A percentile compares a stretch with the other conserved stretches of the same genome.
These are phyloP conservation scores for Thomomys bottae DNA, from an alignment of 2,113 vertebrate species.

Conservation along the genomic window DNA sequence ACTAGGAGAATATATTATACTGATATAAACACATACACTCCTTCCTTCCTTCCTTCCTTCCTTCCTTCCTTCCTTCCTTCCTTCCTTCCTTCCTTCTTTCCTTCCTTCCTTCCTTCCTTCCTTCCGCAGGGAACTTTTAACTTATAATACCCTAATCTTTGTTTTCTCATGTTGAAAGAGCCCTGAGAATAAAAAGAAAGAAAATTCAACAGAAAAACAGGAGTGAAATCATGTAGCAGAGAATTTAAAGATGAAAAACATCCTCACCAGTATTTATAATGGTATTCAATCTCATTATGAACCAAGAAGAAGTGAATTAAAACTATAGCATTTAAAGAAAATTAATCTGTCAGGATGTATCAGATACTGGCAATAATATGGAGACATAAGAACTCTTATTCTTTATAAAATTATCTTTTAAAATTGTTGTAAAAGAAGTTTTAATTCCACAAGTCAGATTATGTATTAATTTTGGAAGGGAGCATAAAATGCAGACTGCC, in stretches of 20 bases:
- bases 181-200: not conserved
- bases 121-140: too few relatives aligned
- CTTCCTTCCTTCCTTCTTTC: too few relatives aligned
- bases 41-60: too few relatives aligned
- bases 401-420: too few relatives aligned
- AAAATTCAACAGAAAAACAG: not conserved
- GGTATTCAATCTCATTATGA: constrained; percentile 1
- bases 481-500: not conserved
- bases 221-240: not conserved
- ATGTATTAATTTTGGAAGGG: not conserved
- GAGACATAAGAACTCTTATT: not conserved
- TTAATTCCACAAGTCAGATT: too few relatives aligned
- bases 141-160: too few relatives aligned
- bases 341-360: not conserved
- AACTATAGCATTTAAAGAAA: constrained; percentile 6
- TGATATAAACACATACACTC: not conserved
- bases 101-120: too few relatives aligned
- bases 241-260: constrained; percentile 6
- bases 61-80: too few relatives aligned
- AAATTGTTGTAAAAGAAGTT: too few relatives aligned
- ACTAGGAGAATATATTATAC: constrained; percentile 5
- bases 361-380: not conserved
- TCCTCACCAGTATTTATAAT: not conserved
- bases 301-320: constrained; percentile 3
- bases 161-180: not conserved